Evolutionary conservation across 1,140 invertebrate genomes (phyloP), one percentile per base, ranked within the genome.

Genomic region (Eumeta japonica): DNA sequence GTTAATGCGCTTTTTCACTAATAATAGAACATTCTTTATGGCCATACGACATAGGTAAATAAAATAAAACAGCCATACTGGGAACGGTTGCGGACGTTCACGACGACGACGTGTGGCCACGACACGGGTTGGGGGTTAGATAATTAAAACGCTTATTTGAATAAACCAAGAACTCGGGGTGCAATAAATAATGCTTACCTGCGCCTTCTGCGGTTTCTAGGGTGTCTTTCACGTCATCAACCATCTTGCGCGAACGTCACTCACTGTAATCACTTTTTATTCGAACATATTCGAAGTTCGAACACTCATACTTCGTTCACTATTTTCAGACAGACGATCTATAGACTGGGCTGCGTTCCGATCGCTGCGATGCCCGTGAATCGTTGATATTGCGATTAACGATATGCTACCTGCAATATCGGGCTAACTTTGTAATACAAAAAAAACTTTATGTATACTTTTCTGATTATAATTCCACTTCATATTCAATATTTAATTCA

Each of bases 261-360:
- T 62, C 63, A 70, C 65, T 68, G 54, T 28, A 13, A 55, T 54
- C 67, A 72, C 65, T 73, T 70, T 66, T 70, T 73, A 70, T 70
- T 73, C 63, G 63, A 73, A 66, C 68, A 73, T 72, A 67, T 73
- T n/a, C n/a, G n/a, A n/a, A n/a, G n/a, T 71, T 73, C 58, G 65
- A 64, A 68, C 67, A 70, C 63, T 70, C 67, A 68, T 68, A 72
- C 60, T 73, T 67, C 58, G 59, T 73, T 72, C 67, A 73, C 60
- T 68, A 70, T 65, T 63, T 73, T 62, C 67, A 70, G 62, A 56
- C 65, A 66, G 63, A 62, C 65, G 56, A 70, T 66, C 63, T 67
- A 70, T 67, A 68, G 54, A 67, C 65, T 52, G 61, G 63, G 59
- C 62, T 67, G 62, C 67, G 67, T 72, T 72, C 65, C 67, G 65